Evolutionary conservation across 2,888 invertebrate genomes (phyloP).

Genomic region (Leptothorax acervorum): DNA sequence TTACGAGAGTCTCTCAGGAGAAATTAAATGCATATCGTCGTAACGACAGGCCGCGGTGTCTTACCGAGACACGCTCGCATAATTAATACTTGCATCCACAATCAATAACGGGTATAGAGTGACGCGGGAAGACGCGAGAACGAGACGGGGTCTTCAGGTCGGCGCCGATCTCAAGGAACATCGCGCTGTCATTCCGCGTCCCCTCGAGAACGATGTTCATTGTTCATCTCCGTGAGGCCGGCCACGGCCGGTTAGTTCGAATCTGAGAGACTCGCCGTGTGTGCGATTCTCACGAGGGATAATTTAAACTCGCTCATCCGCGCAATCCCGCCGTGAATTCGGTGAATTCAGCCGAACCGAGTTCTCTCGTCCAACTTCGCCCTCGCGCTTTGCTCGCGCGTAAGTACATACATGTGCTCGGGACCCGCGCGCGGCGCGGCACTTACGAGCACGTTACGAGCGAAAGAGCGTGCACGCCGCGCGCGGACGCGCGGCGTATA

Average conservation of each 20-base stretch:
- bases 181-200: not conserved
- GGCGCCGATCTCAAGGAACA: constrained; percentile 1
- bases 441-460: not conserved
- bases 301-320: constrained; percentile 20
- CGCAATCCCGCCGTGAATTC: not conserved
- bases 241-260: not conserved
- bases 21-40: not conserved
- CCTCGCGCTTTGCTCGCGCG: not conserved
- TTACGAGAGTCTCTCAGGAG: not conserved
- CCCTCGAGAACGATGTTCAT: not conserved
- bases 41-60: constrained; percentile 11
- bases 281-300: not conserved
- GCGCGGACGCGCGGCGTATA: not conserved
- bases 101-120: constrained; percentile 27
- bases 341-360: not conserved
- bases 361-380: not conserved
- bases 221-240: not conserved
- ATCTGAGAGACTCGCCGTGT: not conserved
- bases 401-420: no score
- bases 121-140: not conserved
- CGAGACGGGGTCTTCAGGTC: not conserved
- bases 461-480: not conserved
- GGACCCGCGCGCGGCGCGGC: not conserved
- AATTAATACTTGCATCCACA: constrained; percentile 34
- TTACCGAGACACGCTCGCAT: not conserved